These are phyloP conservation scores for Oreochromis aureus DNA, from an alignment of 2,113 vertebrate genomes.

Conservation along the genomic window DNA sequence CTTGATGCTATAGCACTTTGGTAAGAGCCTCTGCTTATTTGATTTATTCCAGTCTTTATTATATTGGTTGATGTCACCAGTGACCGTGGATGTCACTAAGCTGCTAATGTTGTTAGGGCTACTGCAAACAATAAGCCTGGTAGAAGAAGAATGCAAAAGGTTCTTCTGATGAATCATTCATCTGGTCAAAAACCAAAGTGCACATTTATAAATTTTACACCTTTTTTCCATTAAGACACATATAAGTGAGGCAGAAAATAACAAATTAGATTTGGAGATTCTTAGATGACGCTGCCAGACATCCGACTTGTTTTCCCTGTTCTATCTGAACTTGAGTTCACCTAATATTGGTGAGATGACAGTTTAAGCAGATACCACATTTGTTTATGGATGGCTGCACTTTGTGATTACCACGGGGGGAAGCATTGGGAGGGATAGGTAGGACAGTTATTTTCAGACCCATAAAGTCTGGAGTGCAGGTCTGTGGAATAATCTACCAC, in stretches of 20 bases:
- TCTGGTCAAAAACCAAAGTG: neutral
- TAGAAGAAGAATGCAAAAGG: neutral
- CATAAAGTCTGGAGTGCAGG: slow-evolving; percentile 66
- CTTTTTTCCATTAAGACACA: neutral
- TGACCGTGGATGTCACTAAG: neutral
- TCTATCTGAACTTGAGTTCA: slow-evolving; percentile 27
- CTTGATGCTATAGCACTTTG: neutral
- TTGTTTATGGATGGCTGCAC: slow-evolving; percentile 58
- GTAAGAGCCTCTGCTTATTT: neutral
- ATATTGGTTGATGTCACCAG: neutral
- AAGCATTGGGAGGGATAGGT: slow-evolving; percentile 33
- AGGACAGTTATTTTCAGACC: slow-evolving; percentile 68
- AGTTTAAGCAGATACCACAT: slow-evolving; percentile 59
- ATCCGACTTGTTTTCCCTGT: neutral
- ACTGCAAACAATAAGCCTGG: neutral
- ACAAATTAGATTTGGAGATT: neutral
- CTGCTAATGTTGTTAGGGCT: neutral
- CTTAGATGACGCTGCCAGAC: neutral
- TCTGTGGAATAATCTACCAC: slow-evolving; percentile 63
- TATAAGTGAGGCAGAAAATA: slow-evolving; percentile 4
- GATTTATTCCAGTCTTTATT: neutral
- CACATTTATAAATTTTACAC: neutral
- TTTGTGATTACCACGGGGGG: slow-evolving; percentile 61
- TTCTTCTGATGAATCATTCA: neutral
- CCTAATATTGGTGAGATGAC: slow-evolving; percentile 51